Evolutionary conservation across 2,113 vertebrate species (phyloP).

Genomic region (Triplophysa tibetana): DNA sequence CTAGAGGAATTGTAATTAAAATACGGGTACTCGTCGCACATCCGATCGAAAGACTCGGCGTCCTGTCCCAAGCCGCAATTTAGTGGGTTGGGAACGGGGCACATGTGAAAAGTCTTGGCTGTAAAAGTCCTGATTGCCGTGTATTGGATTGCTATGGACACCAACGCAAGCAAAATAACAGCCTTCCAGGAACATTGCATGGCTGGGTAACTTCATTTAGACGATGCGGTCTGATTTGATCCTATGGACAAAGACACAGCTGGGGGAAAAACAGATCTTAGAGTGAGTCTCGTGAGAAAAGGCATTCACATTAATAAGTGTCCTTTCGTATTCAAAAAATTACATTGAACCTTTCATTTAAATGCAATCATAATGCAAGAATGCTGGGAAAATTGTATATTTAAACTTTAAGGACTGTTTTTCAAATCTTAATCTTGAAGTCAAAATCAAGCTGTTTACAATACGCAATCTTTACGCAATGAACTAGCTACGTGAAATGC

Average conservation of each 20-base stretch:
- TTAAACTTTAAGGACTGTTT: neutral
- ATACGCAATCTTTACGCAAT: neutral
- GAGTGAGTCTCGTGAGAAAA: neutral
- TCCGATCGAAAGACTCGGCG: conserved; percentile 66
- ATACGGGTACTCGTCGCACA: conserved; percentile 79
- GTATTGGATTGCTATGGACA: conserved; percentile 92
- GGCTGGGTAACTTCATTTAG: conserved; percentile 84
- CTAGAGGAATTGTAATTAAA: conserved; percentile 75
- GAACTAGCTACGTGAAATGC: conserved; percentile 6
- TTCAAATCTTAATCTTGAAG: neutral
- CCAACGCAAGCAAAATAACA: conserved; percentile 89
- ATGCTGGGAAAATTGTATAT: neutral
- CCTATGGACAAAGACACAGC: conserved; percentile 47
- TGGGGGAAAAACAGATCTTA: conserved; percentile 5
- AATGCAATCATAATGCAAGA: too few species aligned
- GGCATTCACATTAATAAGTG: neutral
- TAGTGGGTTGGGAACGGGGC: conserved; percentile 70
- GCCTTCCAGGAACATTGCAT: conserved; percentile 98
- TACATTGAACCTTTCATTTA: too few species aligned
- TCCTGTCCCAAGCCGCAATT: conserved; percentile 81
- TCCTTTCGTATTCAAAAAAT: too few species aligned
- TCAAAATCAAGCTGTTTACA: neutral
- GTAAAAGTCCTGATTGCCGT: conserved; percentile 91
- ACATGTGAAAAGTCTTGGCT: conserved; percentile 82
- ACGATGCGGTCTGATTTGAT: conserved; percentile 44